Percentiles rank a stretch among this genome's conserved stretches.
Conservation (phyloP, 2,797 vertebrate species). For the Sebastes alutus region DNA sequence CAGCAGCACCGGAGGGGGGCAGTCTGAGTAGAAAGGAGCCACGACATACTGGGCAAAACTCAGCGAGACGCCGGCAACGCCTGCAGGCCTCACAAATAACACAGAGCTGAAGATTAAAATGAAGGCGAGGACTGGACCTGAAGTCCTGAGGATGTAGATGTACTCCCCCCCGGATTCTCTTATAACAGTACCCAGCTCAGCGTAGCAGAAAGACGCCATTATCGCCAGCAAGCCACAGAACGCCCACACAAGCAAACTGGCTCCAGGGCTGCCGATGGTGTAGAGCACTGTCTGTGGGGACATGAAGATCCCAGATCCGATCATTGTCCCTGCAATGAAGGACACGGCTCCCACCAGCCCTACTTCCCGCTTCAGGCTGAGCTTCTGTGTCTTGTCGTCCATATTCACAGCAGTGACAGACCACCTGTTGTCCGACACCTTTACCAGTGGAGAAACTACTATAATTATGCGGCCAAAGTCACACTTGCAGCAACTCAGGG, state of each 20-base stretch:
- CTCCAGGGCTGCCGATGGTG: conserved; percentile 86
- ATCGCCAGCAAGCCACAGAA: conserved; percentile 83
- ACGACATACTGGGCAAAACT: conserved; percentile 86
- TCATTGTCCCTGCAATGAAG: conserved; percentile 88
- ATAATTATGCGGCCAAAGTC: conserved; percentile 46
- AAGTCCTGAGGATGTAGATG: conserved; percentile 88
- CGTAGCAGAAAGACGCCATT: conserved; percentile 86
- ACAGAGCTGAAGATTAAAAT: conserved; percentile 85
- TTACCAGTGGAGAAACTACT: background rate
- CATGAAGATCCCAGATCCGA: conserved; percentile 93
- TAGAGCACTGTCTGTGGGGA: conserved; percentile 87
- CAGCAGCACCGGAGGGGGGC: conserved; percentile 74
- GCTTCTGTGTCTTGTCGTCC: conserved; percentile 51
- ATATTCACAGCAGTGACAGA: background rate
- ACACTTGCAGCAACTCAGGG: conserved; percentile 6
- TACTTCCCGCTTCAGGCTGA: conserved; percentile 84
- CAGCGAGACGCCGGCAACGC: conserved; percentile 83
- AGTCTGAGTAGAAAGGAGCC: conserved; percentile 86
- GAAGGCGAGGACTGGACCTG: conserved; percentile 87
- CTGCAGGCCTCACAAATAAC: conserved; percentile 85
- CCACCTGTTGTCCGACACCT: background rate
- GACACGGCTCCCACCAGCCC: conserved; percentile 86
- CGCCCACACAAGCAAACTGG: conserved; percentile 88
- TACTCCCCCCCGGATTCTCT: conserved; percentile 90
- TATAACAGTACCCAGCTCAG: conserved; percentile 90